phyloP scores from a whole-genome alignment of 2,888 invertebrate genomes.

The Agrochola macilenta region DNA sequence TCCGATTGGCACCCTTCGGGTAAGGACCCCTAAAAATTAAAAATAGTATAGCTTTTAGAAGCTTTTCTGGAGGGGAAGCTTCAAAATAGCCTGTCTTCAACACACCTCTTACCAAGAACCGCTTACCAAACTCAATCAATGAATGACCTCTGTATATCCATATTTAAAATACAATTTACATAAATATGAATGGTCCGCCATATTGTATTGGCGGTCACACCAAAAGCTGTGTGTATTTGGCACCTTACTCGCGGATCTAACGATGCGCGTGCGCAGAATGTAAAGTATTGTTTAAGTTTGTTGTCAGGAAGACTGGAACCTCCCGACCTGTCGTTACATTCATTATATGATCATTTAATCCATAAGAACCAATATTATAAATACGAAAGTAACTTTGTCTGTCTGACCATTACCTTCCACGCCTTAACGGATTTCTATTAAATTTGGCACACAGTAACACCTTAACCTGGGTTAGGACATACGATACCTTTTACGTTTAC shows the following conservation, averaged over 20 bases:
- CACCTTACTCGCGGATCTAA: constrained; percentile 38
- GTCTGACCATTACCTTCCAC: too few relatives aligned
- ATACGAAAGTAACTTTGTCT: too few relatives aligned
- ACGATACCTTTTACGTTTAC: too few relatives aligned
- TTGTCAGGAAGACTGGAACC: neutral
- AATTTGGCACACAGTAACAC: too few relatives aligned
- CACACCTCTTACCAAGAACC: neutral
- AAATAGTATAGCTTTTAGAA: neutral
- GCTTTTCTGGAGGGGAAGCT: too few relatives aligned
- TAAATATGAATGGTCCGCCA: constrained; percentile 61
- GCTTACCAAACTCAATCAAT: constrained; percentile 48
- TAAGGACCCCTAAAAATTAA: neutral
- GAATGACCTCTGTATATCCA: constrained; percentile 48
- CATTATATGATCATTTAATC: neutral
- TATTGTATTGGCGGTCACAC: constrained; percentile 51
- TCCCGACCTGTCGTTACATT: too few relatives aligned
- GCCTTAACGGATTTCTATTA: too few relatives aligned
- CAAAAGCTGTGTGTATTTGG: constrained; percentile 56
- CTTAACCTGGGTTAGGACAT: too few relatives aligned
- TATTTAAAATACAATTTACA: constrained; percentile 49
- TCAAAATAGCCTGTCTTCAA: neutral
- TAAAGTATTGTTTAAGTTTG: constrained; percentile 11
- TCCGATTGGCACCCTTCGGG: too few relatives aligned
- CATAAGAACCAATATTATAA: neutral
- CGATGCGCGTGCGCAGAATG: constrained; percentile 46